Evolutionary conservation across 2,113 vertebrate species (phyloP).

Genomic region (Lophius piscatorius): DNA sequence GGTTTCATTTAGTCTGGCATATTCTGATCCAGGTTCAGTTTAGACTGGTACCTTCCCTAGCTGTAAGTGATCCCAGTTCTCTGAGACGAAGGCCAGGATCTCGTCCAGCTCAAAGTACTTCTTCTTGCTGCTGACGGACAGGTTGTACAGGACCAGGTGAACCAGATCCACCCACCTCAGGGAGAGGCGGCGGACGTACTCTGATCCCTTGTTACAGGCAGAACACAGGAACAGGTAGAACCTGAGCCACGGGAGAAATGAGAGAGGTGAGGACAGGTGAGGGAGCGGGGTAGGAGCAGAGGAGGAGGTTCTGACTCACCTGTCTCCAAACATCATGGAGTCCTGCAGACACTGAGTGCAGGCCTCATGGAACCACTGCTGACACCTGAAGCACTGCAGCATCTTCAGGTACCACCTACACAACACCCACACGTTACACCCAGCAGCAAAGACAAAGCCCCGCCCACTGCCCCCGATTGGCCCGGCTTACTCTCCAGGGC

Average conservation of each 20-base stretch:
- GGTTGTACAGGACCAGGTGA: conserved; percentile 94
- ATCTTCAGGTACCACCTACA: conserved; percentile 97
- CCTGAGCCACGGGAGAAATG: conserved; percentile 63
- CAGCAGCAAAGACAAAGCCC: neutral
- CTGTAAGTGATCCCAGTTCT: conserved; percentile 93
- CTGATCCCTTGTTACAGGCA: conserved; percentile 91
- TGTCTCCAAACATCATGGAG: conserved; percentile 95
- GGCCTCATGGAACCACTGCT: conserved; percentile 98
- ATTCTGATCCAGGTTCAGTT: neutral
- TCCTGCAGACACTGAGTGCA: conserved; percentile 94
- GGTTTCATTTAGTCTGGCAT: neutral
- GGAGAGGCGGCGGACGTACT: conserved; percentile 91
- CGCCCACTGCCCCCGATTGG: no score
- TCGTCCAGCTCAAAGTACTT: conserved; percentile 98
- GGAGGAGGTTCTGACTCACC: conserved; percentile 72
- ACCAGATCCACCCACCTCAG: conserved; percentile 93
- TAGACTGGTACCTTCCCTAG: conserved; percentile 87
- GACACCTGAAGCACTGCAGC: conserved; percentile 92
- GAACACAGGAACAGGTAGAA: conserved; percentile 95
- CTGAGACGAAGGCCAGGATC: conserved; percentile 90
- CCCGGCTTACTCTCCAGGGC: conserved; percentile 90
- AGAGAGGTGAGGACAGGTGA: neutral
- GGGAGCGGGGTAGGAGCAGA: neutral
- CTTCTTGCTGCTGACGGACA: conserved; percentile 96
- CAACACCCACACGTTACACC: neutral